Base-by-base conservation (phyloP, 2,797 vertebrate species). In the Lycodopsis pacificus region DNA sequence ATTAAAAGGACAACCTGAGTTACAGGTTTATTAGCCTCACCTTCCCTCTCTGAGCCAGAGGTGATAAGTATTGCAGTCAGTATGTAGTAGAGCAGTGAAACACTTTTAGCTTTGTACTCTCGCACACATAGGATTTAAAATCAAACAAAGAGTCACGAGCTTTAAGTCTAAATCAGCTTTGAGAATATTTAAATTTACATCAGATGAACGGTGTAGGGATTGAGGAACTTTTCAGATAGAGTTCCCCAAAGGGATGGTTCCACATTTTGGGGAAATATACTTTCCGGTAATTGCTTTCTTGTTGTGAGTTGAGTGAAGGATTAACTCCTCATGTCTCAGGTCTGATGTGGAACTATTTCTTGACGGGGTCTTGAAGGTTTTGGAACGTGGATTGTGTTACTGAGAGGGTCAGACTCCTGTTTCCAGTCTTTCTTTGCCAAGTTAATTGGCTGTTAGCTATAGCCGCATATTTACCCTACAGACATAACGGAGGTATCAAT, bases 1-100 rank as follows among this genome's bases (percentile, higher is more conserved):
- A 34, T 48, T 68, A 49, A 66, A 79, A 73, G 30, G 9, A 71
- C 30, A 5, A 17, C 20, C 20, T 34, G n/a, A 68, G 36, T 56
- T 62, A 15, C 11, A 53, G 40, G 11, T 58, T 64, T 40, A 32
- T 68, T 11, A 11, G 34, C 11, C 19, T 51, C 13, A 30, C 22
- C 36, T 10, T 70, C 27, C n/a, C 15, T 54, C 13, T 67, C 34
- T 64, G 11, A 53, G n/a, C 10, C 49, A 5, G 11, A 25, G 51
- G 25, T 22, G 34, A 22, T 14, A 40, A 14, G 14, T n/a, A 62
- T 12, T 15, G 36, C 36, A 61, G 34, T 61, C 57, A 59, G 34
- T 59, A 59, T 36, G 19, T 59, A 59, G 20, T n/a, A 20, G 30
- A 8, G 2, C 49, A 22, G 49, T 51, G 49, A 22, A 51, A 4